A percentile compares a stretch with the other conserved stretches of the same genome.
Evolutionary conservation across 2,888 invertebrate species (phyloP).

Genomic region (Sinelater perroti): DNA sequence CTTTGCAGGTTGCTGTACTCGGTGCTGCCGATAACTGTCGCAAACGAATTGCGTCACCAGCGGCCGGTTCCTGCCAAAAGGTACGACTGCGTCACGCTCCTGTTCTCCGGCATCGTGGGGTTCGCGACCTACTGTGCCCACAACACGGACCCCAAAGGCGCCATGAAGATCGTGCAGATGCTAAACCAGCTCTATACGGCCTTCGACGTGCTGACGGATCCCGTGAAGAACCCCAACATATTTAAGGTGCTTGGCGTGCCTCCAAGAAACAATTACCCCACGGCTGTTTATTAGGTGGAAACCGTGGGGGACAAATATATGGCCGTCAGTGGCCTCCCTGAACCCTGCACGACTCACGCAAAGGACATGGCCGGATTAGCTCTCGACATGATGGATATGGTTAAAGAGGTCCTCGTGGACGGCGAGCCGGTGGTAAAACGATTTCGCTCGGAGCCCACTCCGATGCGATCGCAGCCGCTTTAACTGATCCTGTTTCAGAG

Average conservation of each 20-base stretch:
- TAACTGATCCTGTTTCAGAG: slow-evolving; percentile 73
- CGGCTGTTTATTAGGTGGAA: slow-evolving; percentile 76
- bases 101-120: slow-evolving; percentile 94
- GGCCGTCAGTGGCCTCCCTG: slow-evolving; percentile 95
- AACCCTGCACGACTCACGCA: slow-evolving; percentile 89
- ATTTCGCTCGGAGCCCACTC: too few species aligned
- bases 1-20: slow-evolving; percentile 85
- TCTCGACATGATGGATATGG: slow-evolving; percentile 94
- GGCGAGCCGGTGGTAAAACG: slow-evolving; percentile 83
- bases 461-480: too few species aligned
- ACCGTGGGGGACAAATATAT: slow-evolving; percentile 98
- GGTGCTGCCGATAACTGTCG: slow-evolving; percentile 91
- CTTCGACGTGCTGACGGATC: slow-evolving; percentile 92
- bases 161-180: slow-evolving; percentile 95
- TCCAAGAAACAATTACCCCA: neutral
- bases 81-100: slow-evolving; percentile 89
- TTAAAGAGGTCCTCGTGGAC: slow-evolving; percentile 86
- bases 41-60: slow-evolving; percentile 92
- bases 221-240: slow-evolving; percentile 90
- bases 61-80: slow-evolving; percentile 89
- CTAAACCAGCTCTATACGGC: slow-evolving; percentile 93
- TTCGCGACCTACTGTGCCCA: slow-evolving; percentile 90
- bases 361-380: slow-evolving; percentile 90
- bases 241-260: slow-evolving; percentile 77
- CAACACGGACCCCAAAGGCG: slow-evolving; percentile 90